Conservation (phyloP, 2,797 vertebrate species). For the Loriculus beryllinus region DNA sequence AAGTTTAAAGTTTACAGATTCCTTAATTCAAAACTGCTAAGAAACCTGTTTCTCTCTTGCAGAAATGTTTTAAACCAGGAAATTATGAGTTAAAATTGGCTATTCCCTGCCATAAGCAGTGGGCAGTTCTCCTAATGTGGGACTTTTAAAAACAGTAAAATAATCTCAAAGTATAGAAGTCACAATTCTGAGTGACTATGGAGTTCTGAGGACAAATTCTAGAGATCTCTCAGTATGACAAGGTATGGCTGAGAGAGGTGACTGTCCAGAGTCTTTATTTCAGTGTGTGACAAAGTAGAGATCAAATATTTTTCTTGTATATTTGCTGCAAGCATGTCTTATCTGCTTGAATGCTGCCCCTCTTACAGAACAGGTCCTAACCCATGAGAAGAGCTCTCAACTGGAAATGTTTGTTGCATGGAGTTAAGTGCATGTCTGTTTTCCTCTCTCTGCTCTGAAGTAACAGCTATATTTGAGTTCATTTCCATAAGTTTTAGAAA, state of each 20-base stretch:
- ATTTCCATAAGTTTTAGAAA: neutral
- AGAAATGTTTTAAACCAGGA: neutral
- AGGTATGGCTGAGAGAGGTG: neutral
- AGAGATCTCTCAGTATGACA: neutral
- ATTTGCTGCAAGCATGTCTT: neutral
- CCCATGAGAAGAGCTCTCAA: neutral
- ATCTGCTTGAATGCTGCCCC: neutral
- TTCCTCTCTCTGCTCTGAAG: neutral
- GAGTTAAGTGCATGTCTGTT: neutral
- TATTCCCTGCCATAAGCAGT: neutral
- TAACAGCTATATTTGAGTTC: neutral
- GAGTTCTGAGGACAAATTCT: neutral
- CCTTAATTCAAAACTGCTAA: neutral
- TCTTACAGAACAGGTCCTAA: neutral
- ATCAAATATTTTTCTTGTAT: neutral
- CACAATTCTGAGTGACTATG: neutral
- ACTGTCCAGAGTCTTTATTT: neutral
- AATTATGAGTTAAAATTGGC: neutral
- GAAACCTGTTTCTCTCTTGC: neutral
- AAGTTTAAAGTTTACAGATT: neutral
- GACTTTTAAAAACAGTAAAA: neutral
- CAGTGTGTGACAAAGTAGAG: neutral
- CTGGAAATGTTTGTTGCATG: neutral
- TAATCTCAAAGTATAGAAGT: neutral
- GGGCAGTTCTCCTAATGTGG: rapidly evolving